These are phyloP conservation scores for Eurois occulta DNA, from an alignment of 2,888 invertebrate genomes.

Conservation along the genomic window DNA sequence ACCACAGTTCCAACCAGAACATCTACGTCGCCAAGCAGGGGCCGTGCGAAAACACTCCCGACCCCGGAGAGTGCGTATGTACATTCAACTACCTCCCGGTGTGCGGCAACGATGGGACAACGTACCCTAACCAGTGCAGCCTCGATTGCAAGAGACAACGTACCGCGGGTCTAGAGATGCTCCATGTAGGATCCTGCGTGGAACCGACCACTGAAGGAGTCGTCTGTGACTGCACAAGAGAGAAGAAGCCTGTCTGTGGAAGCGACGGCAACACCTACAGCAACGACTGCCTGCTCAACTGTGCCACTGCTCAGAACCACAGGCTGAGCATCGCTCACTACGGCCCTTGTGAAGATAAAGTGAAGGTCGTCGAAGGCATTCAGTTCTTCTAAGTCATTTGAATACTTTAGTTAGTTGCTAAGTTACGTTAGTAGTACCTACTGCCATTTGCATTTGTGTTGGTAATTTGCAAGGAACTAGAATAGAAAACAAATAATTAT, in stretches of 20 bases:
- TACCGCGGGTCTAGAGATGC: slow-evolving; percentile 39
- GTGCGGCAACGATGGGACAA: slow-evolving; percentile 73
- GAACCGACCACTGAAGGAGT: slow-evolving; percentile 18
- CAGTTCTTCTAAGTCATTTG: slow-evolving; percentile 11
- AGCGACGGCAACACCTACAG: slow-evolving; percentile 72
- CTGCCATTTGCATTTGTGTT: slow-evolving; percentile 30
- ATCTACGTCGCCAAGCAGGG: slow-evolving; percentile 51
- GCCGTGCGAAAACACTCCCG: slow-evolving; percentile 37
- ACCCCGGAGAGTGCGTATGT: slow-evolving; percentile 62
- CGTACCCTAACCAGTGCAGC: slow-evolving; percentile 73
- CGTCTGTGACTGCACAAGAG: slow-evolving; percentile 66
- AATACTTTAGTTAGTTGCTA: slow-evolving; percentile 2
- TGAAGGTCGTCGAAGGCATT: slow-evolving; percentile 48
- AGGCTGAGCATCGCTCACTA: slow-evolving; percentile 50
- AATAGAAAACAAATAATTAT: neutral
- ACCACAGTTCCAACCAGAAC: slow-evolving; percentile 30
- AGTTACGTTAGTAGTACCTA: neutral
- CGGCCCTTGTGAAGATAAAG: slow-evolving; percentile 60
- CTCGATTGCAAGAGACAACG: slow-evolving; percentile 61
- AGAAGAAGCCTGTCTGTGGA: slow-evolving; percentile 72
- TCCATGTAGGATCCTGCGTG: slow-evolving; percentile 26
- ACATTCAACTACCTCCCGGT: slow-evolving; percentile 68
- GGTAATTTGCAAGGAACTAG: neutral
- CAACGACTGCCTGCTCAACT: slow-evolving; percentile 72
- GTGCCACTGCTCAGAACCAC: slow-evolving; percentile 59